Evolutionary conservation across 2,888 invertebrate genomes (phyloP), one percentile per base, ranked within the genome.

Genomic region (Axea sp.): DNA sequence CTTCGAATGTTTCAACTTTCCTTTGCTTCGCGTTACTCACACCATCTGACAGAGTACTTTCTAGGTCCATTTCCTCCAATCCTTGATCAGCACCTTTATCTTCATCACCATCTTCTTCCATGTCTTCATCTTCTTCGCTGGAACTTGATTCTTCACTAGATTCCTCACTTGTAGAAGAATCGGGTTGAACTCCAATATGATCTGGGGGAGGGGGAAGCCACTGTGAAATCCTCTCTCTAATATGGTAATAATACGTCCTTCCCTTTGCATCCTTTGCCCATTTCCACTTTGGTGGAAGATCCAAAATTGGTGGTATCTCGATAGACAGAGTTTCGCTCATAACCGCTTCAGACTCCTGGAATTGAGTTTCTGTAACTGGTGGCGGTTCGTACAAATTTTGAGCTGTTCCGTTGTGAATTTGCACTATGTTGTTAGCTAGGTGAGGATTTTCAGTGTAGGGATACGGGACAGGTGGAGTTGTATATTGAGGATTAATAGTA

Each of bases 221-320:
- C 84, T 95, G 95, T 12, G 95, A 91, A 78, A 92, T 90, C 3
- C 95, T 89, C 43, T 93, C 90, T 86, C 93, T 93, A 0, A 93
- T 89, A 86, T 98, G 96, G 88, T 97, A 99, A 89, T 96, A 99
- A 88, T 97, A 98, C 0, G 93, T 91, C 76, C 96, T 91, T 0
- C 97, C 97, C 53, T 94, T 93, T 1, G 90, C 88, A 84, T 97
- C 97, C 72, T 91, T 90, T 0, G 95, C 94, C 80, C 92, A 93
- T 81, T 95, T 94, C 98, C 98, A 99, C 83, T 93, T 91, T 0
- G 94, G 93, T 0, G 96, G 96, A 64, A 97, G 88, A 77, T 93
- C 91, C 19, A 90, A 82, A 19, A 84, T 82, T 12, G 84, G 84
- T 1, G 84, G 83, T 24, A 83, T 76, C 47, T 82, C 81, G 0